These are phyloP conservation scores for Acheta domesticus DNA, from an alignment of 2,888 invertebrate genomes.

Conservation along the genomic window DNA sequence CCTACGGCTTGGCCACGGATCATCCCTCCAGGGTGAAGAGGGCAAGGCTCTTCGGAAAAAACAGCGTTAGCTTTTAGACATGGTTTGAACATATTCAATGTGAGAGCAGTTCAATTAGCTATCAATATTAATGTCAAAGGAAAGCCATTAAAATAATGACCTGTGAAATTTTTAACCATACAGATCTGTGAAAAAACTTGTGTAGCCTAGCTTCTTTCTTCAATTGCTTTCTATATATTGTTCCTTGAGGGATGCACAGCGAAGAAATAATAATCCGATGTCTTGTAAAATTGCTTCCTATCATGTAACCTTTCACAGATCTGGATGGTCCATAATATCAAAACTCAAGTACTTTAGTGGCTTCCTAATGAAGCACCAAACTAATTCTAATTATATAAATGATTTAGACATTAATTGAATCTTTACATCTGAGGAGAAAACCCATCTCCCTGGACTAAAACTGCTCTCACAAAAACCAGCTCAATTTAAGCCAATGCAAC, in stretches of 20 bases:
- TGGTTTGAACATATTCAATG: conserved; percentile 20
- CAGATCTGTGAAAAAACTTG: not conserved
- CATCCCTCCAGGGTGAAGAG: conserved; percentile 50
- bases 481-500: conserved; percentile 3
- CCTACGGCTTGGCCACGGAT: conserved; percentile 44
- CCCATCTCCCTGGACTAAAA: not conserved
- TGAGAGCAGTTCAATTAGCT: conserved; percentile 29
- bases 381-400: not conserved
- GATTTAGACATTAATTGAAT: not conserved
- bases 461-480: conserved; percentile 30
- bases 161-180: conserved; percentile 20
- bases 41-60: conserved; percentile 51
- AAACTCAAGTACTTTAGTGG: not conserved
- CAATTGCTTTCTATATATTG: not conserved
- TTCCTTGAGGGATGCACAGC: conserved; percentile 10
- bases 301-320: conserved; percentile 5
- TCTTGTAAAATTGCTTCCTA: not conserved
- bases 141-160: conserved; percentile 23
- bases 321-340: not conserved
- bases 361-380: conserved; percentile 20
- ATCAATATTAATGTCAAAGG: not conserved
- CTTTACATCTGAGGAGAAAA: conserved; percentile 19
- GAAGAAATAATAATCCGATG: not conserved
- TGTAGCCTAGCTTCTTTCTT: not conserved
- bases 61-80: conserved; percentile 41